Evolutionary conservation across 2,797 vertebrate genomes (phyloP).

Genomic region (Coregonus suidteri): DNA sequence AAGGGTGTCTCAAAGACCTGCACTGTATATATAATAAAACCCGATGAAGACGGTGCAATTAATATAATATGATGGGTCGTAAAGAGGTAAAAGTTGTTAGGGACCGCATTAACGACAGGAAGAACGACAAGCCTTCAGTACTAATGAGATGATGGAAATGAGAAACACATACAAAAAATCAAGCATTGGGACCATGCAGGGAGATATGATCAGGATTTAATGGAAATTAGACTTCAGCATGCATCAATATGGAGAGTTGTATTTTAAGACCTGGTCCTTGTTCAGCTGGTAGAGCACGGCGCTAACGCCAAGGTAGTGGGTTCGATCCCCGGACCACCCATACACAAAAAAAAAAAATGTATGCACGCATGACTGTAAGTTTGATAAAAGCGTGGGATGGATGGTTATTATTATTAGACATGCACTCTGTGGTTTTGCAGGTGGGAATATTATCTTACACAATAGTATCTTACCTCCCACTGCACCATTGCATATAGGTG

Average conservation of each 20-base stretch:
- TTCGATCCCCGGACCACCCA: no score
- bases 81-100: conserved; percentile 56
- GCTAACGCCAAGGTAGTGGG: no score
- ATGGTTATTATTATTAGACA: no score
- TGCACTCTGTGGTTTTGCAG: conserved; percentile 12
- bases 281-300: no score
- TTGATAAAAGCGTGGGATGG: no score
- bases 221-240: conserved; percentile 32
- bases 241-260: conserved; percentile 23
- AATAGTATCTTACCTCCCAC: conserved; percentile 74
- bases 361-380: no score
- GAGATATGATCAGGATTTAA: conserved; percentile 1
- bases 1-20: conserved; percentile 30
- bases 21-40: conserved; percentile 53
- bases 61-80: conserved; percentile 53
- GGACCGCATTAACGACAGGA: conserved; percentile 50
- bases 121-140: conserved; percentile 34
- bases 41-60: conserved; percentile 55
- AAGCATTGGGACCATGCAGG: conserved; percentile 14
- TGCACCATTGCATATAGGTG: conserved; percentile 76
- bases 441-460: conserved; percentile 28
- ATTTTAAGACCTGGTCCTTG: conserved; percentile 26
- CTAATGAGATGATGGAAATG: conserved; percentile 34
- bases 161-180: conserved; percentile 34
- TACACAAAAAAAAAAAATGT: no score